phyloP scores from a whole-genome alignment of 2,888 invertebrate species.

The Lutraria lutraria region DNA sequence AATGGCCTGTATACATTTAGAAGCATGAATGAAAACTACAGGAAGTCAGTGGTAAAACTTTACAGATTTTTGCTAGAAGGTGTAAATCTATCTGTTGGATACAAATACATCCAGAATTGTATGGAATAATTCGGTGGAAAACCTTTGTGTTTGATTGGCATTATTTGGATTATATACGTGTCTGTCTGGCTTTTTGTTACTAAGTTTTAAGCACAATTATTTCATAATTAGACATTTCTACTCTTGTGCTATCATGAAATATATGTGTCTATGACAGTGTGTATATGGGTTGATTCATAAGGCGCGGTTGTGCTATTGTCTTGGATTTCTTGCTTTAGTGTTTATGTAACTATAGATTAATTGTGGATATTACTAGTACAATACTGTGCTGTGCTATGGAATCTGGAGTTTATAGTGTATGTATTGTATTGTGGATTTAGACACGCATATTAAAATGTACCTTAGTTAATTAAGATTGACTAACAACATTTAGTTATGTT shows the following conservation, averaged over 20 bases:
- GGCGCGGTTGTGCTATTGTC: background rate
- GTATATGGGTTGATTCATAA: constrained; percentile 7
- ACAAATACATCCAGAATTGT: background rate
- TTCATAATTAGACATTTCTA: constrained; percentile 11
- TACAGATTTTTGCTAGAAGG: constrained; percentile 16
- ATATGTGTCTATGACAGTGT: background rate
- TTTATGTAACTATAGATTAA: background rate
- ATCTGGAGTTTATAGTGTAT: constrained; percentile 9
- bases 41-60: constrained; percentile 8
- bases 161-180: background rate
- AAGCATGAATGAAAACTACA: constrained; percentile 28
- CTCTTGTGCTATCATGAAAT: background rate
- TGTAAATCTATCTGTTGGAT: constrained; percentile 7
- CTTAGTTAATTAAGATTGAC: constrained; percentile 16
- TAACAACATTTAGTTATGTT: constrained; percentile 10
- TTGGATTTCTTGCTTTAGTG: background rate
- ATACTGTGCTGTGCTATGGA: background rate
- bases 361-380: constrained; percentile 6
- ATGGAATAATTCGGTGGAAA: background rate
- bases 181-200: constrained; percentile 5
- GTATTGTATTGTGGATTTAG: background rate
- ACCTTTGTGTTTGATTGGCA: constrained; percentile 1
- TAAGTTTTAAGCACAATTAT: background rate
- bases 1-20: constrained; percentile 26
- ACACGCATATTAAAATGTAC: background rate